These are phyloP conservation scores for Epirrhoe tristata DNA, from an alignment of 2,888 invertebrate species.

Conservation along the genomic window DNA sequence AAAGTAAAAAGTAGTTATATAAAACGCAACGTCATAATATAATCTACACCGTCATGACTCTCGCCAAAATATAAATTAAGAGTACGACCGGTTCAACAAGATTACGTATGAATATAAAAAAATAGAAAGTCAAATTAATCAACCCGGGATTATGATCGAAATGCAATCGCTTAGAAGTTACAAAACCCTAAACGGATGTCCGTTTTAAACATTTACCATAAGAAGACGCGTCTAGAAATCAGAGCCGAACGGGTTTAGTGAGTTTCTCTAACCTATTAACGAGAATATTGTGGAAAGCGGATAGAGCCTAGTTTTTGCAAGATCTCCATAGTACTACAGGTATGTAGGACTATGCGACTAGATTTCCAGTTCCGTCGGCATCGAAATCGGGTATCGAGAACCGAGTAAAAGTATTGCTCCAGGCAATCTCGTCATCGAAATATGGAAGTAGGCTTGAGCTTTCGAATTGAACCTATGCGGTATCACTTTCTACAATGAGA, in stretches of 20 bases:
- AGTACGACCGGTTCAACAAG: slow-evolving; percentile 53
- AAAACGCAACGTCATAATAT: slow-evolving; percentile 61
- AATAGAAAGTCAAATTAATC: slow-evolving; percentile 69
- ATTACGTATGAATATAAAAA: slow-evolving; percentile 58
- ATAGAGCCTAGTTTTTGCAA: slow-evolving; percentile 78
- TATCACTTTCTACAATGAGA: slow-evolving; percentile 82
- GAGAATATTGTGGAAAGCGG: slow-evolving; percentile 81
- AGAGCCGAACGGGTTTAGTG: slow-evolving; percentile 63
- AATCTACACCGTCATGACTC: slow-evolving; percentile 50
- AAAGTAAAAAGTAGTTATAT: slow-evolving; percentile 66
- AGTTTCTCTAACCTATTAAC: slow-evolving; percentile 82
- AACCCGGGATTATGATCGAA: slow-evolving; percentile 37
- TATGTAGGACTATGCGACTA: slow-evolving; percentile 71
- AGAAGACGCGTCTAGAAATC: slow-evolving; percentile 71
- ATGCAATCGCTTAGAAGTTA: slow-evolving; percentile 36
- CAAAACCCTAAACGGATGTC: slow-evolving; percentile 59
- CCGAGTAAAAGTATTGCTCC: slow-evolving; percentile 77
- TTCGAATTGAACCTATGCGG: slow-evolving; percentile 71
- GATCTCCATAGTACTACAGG: slow-evolving; percentile 68
- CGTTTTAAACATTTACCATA: slow-evolving; percentile 52
- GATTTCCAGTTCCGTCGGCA: slow-evolving; percentile 72
- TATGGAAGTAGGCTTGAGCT: slow-evolving; percentile 79
- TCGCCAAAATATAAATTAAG: slow-evolving; percentile 67
- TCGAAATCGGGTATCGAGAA: slow-evolving; percentile 68
- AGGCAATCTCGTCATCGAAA: slow-evolving; percentile 75